Percentiles rank a stretch among this genome's conserved stretches.
Conservation (phyloP, 2,888 invertebrate species). For the Ophioninae sp. region DNA sequence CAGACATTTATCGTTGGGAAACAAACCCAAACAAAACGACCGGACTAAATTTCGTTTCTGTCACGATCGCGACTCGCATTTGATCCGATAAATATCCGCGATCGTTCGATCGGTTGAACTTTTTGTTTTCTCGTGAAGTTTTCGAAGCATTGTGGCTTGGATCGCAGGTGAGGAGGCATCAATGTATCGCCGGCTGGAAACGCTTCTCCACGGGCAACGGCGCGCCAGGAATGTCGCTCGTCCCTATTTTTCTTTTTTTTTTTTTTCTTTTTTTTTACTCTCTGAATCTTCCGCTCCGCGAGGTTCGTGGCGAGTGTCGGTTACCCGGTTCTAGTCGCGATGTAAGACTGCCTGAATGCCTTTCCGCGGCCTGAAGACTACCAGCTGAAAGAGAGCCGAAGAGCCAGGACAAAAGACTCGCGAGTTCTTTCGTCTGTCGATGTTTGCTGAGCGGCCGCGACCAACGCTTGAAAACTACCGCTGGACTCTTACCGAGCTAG, state of each 20-base stretch:
- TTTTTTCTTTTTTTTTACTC: constrained; percentile 8
- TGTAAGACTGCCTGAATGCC: constrained; percentile 38
- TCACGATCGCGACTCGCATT: background rate
- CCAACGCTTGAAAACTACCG: constrained; percentile 34
- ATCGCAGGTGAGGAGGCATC: background rate
- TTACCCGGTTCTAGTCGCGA: constrained; percentile 59
- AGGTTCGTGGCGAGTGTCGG: constrained; percentile 59
- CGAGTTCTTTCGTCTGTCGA: constrained; percentile 41
- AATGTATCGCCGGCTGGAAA: constrained; percentile 17
- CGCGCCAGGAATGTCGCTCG: constrained; percentile 48
- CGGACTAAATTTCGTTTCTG: too few relatives aligned
- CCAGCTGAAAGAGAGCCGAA: constrained; percentile 23
- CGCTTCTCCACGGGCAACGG: constrained; percentile 18
- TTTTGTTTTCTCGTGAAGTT: background rate
- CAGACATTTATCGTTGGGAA: too few relatives aligned
- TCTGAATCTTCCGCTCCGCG: constrained; percentile 24
- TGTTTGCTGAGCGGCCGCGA: constrained; percentile 27
- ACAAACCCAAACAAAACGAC: too few relatives aligned
- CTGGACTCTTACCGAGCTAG: constrained; percentile 2
- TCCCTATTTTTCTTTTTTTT: constrained; percentile 40
- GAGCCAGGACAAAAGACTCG: constrained; percentile 40
- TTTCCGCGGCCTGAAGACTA: constrained; percentile 20
- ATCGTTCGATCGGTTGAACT: background rate
- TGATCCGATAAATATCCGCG: background rate
- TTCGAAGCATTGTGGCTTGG: background rate